Conservation (phyloP, 2,113 vertebrate genomes). For the Eulacestoma nigropectus region DNA sequence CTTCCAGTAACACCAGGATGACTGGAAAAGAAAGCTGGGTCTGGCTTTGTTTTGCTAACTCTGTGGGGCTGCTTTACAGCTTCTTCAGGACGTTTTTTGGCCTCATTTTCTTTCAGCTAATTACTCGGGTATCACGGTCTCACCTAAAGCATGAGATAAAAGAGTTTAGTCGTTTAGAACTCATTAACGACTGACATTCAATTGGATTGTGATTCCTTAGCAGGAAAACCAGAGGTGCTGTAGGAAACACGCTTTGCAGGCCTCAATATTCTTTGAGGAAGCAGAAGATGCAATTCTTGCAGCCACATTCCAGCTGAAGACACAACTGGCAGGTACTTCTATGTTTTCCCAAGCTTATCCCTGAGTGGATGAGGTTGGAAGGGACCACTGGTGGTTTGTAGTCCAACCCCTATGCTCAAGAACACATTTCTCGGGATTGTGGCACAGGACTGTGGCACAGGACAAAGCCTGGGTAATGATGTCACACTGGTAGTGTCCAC, state of each 20-base stretch:
- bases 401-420: too few relatives aligned
- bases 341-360: not conserved
- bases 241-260: not conserved
- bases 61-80: not conserved
- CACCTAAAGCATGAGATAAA: not conserved
- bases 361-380: not conserved
- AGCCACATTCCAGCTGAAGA: not conserved
- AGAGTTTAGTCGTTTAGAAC: not conserved
- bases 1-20: not conserved
- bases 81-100: not conserved
- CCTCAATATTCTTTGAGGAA: not conserved
- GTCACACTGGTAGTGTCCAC: not conserved
- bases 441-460: not conserved
- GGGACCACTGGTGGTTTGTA: not conserved
- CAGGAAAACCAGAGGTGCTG: not conserved
- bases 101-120: not conserved
- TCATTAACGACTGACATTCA: not conserved
- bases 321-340: not conserved
- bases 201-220: not conserved
- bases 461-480: not conserved
- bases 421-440: not conserved
- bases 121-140: not conserved
- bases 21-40: not conserved
- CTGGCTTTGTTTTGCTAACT: not conserved
- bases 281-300: not conserved